Base-by-base conservation (phyloP, 2,797 vertebrate genomes). In the Molossus molossus region DNA sequence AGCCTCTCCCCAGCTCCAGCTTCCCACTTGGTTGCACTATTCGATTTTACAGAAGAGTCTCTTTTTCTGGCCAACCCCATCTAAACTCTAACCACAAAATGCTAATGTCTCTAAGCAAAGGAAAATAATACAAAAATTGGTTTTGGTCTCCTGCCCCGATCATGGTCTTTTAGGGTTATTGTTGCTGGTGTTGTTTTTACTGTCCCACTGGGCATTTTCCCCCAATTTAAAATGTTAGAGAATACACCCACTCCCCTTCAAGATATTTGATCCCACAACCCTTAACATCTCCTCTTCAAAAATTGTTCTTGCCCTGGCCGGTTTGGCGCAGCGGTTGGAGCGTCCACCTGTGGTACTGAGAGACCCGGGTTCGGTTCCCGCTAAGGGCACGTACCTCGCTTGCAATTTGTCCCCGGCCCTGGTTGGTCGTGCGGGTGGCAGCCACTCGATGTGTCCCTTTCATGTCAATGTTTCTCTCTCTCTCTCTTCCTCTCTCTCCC, bases 41-140 rank as follows among this genome's bases (percentile, higher is more conserved):
- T 64, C 29, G 55, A 79, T 45, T 79, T 64, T 60, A 53, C 29
- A n/a, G 65, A 84, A 50, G 11, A 75, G 45, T 70, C 17, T 88
- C 12, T 92, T 62, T 89, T 57, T 85, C 79, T 17, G 10, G 21
- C 33, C 40, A 82, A 18, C 8, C 67, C 57, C 72, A 33, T 53
- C 21, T 84, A 72, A 62, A 29, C 45, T 82, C 25, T 92, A 75
- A 40, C 37, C n/a, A 75, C 81, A 90, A 90, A 93, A 93, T 62
- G 60, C 55, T 82, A 17, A 75, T 69, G 45, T 89, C 57, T 55
- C 53, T 57, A 76, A 69, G 55, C 67, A 77, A 77, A 94, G 23
- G n/a, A 91, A 40, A 91, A 88, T 81, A 86, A 73, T 40, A 37
- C 17, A 75, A 48, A 90, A 37, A 64, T 72, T 91, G 37, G 21